Evolutionary conservation across 2,113 vertebrate genomes (phyloP).

Genomic region (Eira barbara): DNA sequence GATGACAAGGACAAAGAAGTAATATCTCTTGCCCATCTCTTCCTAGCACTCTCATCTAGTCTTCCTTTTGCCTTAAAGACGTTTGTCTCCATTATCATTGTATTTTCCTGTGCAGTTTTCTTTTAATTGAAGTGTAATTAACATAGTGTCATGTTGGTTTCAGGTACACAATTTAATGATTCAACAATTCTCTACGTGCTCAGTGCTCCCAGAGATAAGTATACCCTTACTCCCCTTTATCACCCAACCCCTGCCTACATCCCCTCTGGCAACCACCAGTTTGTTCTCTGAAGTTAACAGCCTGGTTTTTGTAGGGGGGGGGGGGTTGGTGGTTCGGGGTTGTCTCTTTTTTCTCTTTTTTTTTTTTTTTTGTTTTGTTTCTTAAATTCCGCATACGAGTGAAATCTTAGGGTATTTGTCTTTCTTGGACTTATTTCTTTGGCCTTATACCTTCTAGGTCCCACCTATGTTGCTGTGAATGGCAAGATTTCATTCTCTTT

Average conservation of each 20-base stretch:
- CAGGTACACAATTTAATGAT: neutral
- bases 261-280: neutral
- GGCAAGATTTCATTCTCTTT: neutral
- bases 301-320: neutral
- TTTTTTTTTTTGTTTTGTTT: neutral
- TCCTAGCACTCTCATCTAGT: neutral
- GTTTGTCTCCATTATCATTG: neutral
- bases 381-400: neutral
- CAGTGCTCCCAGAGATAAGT: neutral
- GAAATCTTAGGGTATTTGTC: neutral
- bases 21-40: accelerated
- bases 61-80: neutral
- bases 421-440: neutral
- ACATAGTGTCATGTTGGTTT: neutral
- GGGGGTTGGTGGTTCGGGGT: too few species aligned
- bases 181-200: neutral
- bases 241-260: neutral
- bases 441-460: neutral
- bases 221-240: neutral
- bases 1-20: neutral
- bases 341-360: neutral
- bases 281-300: neutral
- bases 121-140: neutral
- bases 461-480: neutral
- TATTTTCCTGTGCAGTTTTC: neutral